Conservation (phyloP, 92 coral and sea anemone genomes). For the Ricordea florida region DNA sequence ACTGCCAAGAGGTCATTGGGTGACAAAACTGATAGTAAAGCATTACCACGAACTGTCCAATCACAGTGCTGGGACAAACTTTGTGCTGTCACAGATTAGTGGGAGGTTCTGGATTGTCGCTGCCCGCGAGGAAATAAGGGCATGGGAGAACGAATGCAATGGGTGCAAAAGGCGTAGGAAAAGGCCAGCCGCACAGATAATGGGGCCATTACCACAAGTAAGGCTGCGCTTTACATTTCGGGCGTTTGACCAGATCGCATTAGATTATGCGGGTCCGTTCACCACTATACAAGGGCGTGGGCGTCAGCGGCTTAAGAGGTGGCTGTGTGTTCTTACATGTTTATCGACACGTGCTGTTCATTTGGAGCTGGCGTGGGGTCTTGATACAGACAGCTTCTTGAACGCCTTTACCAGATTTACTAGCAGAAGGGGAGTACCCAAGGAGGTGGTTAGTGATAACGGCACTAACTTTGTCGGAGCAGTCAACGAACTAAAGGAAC, state of each 20-base stretch:
- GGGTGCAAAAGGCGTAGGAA: constrained; percentile 20
- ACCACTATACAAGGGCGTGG: constrained; percentile 66
- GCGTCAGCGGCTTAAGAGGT: constrained; percentile 46
- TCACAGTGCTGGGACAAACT: too few species aligned
- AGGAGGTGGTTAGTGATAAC: constrained; percentile 42
- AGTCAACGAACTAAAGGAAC: too few species aligned
- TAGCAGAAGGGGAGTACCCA: constrained; percentile 56
- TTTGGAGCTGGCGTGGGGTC: constrained; percentile 69
- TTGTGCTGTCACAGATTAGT: too few species aligned
- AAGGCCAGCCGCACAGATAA: constrained; percentile 59
- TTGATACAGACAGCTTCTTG: constrained; percentile 62
- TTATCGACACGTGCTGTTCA: constrained; percentile 65
- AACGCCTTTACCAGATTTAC: constrained; percentile 62
- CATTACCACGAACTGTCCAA: too few species aligned
- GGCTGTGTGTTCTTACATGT: constrained; percentile 72
- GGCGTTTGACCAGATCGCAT: constrained; percentile 60
- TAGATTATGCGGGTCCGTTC: constrained; percentile 40
- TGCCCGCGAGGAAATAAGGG: too few species aligned
- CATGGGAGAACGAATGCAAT: constrained; percentile 13
- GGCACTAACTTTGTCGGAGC: too few species aligned
- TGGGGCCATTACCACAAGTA: constrained; percentile 63
- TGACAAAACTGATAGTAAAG: constrained; percentile 54
- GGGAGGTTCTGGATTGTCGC: too few species aligned
- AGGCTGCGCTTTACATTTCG: constrained; percentile 57
- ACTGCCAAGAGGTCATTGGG: constrained; percentile 54